Percentiles rank a stretch among this genome's conserved stretches.
These are phyloP conservation scores for Reticulitermes lucifugus DNA, from an alignment of 2,888 invertebrate species.

Conservation along the genomic window DNA sequence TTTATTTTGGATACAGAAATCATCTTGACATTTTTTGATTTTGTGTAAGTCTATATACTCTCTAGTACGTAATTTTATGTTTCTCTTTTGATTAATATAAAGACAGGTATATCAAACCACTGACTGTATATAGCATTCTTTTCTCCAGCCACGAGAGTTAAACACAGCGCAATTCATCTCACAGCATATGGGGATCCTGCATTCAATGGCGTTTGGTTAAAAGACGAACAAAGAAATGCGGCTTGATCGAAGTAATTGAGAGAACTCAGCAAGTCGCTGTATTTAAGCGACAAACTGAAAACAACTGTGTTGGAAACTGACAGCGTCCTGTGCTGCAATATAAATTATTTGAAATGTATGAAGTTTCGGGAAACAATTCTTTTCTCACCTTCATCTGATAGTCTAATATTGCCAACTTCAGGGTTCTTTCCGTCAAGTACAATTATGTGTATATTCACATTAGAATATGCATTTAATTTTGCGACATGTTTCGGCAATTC, in stretches of 20 bases:
- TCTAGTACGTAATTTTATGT: background rate
- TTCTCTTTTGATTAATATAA: background rate
- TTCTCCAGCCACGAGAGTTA: too few relatives aligned
- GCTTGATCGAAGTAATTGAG: background rate
- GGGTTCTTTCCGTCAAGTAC: too few relatives aligned
- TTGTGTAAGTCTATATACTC: background rate
- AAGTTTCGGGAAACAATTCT: too few relatives aligned
- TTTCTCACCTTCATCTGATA: too few relatives aligned
- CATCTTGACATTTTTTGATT: background rate
- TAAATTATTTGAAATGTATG: too few relatives aligned
- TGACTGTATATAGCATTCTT: conserved; percentile 12
- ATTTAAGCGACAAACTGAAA: background rate
- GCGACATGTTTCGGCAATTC: too few relatives aligned
- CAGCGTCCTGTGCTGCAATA: too few relatives aligned
- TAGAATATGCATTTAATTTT: too few relatives aligned
- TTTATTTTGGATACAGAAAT: conserved; percentile 27
- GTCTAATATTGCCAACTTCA: too few relatives aligned
- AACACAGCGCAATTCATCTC: background rate
- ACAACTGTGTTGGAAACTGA: background rate
- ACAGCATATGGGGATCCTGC: background rate
- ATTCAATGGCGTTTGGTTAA: too few relatives aligned
- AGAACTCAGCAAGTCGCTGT: background rate
- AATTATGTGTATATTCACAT: too few relatives aligned
- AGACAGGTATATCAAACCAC: background rate
- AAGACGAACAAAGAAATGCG: too few relatives aligned